A percentile compares a stretch with the other conserved stretches of the same genome.
phyloP scores from a whole-genome alignment of 2,888 invertebrate genomes.

The Pomacea canaliculata region DNA sequence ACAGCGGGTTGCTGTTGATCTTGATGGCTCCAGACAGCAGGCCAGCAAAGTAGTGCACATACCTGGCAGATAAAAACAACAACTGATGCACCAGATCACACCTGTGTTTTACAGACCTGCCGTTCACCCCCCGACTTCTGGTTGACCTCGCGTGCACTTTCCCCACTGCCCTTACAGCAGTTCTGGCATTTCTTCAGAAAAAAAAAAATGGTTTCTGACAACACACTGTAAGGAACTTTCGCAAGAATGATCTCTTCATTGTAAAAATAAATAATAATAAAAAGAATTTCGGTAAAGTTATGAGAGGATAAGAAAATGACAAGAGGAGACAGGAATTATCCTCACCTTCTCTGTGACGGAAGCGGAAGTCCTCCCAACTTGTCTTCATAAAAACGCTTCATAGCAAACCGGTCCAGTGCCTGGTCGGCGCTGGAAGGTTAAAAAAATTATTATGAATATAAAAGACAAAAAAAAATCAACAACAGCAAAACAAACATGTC shows the following conservation, averaged over 20 bases:
- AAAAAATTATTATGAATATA: not conserved
- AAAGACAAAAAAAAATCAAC: no score
- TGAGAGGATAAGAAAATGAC: not conserved
- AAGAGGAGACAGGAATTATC: no score
- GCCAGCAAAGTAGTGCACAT: constrained; percentile 92
- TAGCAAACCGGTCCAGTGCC: constrained; percentile 91
- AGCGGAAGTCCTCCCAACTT: constrained; percentile 80
- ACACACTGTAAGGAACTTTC: no score
- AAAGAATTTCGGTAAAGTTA: not conserved
- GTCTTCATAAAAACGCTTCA: constrained; percentile 90
- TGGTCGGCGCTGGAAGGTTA: constrained; percentile 72
- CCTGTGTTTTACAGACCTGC: no score
- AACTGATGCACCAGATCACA: not conserved
- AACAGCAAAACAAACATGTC: no score
- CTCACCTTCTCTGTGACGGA: constrained; percentile 82
- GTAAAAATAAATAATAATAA: no score
- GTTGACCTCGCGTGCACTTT: no score
- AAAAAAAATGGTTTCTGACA: no score
- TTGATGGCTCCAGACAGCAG: constrained; percentile 88
- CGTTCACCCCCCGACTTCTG: no score
- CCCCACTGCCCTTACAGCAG: no score
- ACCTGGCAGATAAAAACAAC: constrained; percentile 74
- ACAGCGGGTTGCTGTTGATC: constrained; percentile 88
- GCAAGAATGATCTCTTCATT: no score
- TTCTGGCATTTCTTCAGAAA: no score